These are phyloP conservation scores for Protonemura montana DNA, from an alignment of 2,888 invertebrate genomes.

Conservation along the genomic window DNA sequence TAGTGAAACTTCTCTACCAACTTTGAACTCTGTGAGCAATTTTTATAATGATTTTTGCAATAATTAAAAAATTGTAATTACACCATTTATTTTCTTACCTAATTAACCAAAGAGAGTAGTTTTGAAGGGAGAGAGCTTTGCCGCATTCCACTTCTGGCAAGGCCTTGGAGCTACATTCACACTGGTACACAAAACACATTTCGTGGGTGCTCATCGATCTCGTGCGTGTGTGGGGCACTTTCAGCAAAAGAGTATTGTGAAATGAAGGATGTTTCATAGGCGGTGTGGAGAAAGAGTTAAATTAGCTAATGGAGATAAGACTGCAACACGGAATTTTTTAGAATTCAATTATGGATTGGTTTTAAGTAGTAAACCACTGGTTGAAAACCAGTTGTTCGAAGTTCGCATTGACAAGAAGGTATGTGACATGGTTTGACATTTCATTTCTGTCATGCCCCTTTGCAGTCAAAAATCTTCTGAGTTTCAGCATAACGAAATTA, in stretches of 20 bases:
- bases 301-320: slow-evolving; percentile 82
- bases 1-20: too few relatives aligned
- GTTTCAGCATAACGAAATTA: too few relatives aligned
- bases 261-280: slow-evolving; percentile 65
- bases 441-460: not conserved
- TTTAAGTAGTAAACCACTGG: slow-evolving; percentile 79
- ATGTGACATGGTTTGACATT: slow-evolving; percentile 51
- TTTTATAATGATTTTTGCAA: too few relatives aligned
- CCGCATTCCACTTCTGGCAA: too few relatives aligned
- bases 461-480: not conserved
- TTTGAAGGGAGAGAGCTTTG: too few relatives aligned
- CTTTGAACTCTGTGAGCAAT: too few relatives aligned
- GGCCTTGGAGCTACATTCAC: too few relatives aligned
- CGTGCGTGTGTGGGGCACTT: not conserved
- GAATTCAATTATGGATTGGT: slow-evolving; percentile 91
- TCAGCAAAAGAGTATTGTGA: not conserved
- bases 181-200: too few relatives aligned
- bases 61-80: too few relatives aligned
- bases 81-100: too few relatives aligned
- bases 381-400: slow-evolving; percentile 85
- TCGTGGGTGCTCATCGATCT: not conserved
- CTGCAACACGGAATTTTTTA: slow-evolving; percentile 79
- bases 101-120: too few relatives aligned
- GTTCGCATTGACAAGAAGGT: slow-evolving; percentile 90
- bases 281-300: slow-evolving; percentile 86